phyloP scores from a whole-genome alignment of 64 coral and sea anemone genomes.

The Montipora cactus region DNA sequence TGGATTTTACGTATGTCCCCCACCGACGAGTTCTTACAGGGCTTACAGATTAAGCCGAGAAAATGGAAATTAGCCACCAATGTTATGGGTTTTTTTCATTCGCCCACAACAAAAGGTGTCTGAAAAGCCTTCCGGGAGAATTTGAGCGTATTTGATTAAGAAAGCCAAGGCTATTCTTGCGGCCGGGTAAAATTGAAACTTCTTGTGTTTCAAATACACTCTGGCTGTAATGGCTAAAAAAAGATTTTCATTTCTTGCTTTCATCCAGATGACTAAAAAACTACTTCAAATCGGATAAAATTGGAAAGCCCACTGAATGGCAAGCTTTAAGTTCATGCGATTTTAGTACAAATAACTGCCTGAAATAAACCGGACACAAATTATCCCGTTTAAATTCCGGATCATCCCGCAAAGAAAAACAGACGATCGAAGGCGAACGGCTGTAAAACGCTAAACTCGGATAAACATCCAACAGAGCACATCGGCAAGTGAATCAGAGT shows the following conservation, averaged over 20 bases:
- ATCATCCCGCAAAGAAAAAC: too few species aligned
- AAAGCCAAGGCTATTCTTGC: constrained; percentile 1
- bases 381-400: not conserved
- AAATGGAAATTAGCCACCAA: constrained; percentile 2
- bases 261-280: not conserved
- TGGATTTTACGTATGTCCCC: not conserved
- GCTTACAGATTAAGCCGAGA: not conserved
- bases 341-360: not conserved
- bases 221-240: not conserved
- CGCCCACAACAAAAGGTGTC: not conserved
- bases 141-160: not conserved
- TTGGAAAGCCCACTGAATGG: not conserved
- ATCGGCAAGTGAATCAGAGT: too few species aligned
- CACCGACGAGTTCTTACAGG: not conserved
- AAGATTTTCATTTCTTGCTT: not conserved
- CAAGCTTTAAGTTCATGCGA: not conserved
- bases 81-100: constrained; percentile 14
- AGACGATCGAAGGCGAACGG: too few species aligned
- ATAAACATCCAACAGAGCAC: too few species aligned
- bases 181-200: not conserved
- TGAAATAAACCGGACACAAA: not conserved
- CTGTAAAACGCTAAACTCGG: too few species aligned
- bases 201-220: too few species aligned
- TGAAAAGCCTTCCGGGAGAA: constrained; percentile 28
- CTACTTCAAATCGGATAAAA: constrained; percentile 1